Conservation (phyloP, 2,797 vertebrate species). For the Babyrousa celebensis region DNA sequence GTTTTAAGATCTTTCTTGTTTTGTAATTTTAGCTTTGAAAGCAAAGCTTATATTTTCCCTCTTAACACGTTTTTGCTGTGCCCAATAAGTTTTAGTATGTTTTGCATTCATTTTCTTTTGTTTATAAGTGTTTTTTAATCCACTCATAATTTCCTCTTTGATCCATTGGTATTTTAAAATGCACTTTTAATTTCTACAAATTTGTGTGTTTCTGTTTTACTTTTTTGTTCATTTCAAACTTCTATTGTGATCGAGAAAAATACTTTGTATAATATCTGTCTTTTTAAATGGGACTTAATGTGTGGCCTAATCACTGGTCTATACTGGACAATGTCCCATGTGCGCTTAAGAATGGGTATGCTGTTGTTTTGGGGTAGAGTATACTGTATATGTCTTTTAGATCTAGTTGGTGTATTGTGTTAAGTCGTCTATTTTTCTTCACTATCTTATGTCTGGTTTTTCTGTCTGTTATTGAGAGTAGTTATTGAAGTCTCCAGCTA, state of each 20-base stretch:
- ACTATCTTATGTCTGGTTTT: not conserved
- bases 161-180: not conserved
- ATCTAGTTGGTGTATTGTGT: not conserved
- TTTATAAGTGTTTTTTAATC: not conserved
- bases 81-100: not conserved
- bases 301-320: not conserved
- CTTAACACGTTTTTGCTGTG: not conserved
- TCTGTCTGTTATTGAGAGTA: not conserved
- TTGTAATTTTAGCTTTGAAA: not conserved
- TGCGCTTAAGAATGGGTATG: not conserved
- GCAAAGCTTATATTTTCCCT: not conserved
- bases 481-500: not conserved
- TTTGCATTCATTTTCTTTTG: not conserved
- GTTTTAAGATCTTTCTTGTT: not conserved
- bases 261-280: not conserved
- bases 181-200: not conserved
- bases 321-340: not conserved
- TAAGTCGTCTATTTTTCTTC: not conserved
- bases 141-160: not conserved
- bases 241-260: not conserved
- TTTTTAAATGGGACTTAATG: not conserved
- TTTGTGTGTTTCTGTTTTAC: not conserved
- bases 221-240: not conserved
- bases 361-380: not conserved
- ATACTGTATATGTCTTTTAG: not conserved